Evolutionary conservation across 2,888 invertebrate genomes (phyloP).

Genomic region (Meiosimyza platycephala): DNA sequence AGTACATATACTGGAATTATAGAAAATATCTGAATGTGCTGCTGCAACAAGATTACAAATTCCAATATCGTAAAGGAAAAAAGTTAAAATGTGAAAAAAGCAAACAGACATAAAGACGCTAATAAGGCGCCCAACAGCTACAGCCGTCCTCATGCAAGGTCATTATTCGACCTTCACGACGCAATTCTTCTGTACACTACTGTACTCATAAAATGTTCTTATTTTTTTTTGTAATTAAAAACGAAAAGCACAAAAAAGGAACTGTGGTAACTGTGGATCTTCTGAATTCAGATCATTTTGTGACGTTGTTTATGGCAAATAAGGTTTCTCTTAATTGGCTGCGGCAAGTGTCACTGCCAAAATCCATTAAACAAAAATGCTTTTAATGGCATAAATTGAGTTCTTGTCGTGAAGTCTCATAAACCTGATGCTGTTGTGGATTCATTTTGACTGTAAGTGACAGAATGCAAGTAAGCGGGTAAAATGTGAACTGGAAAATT

Average conservation of each 20-base stretch:
- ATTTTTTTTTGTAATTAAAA: too few relatives aligned
- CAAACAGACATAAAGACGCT: slow-evolving; percentile 48
- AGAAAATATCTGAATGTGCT: too few relatives aligned
- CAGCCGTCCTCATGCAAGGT: slow-evolving; percentile 59
- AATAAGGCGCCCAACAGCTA: slow-evolving; percentile 50
- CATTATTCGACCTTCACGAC: slow-evolving; percentile 61
- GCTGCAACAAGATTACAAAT: too few relatives aligned
- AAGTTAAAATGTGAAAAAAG: slow-evolving; percentile 3
- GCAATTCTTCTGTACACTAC: slow-evolving; percentile 12
- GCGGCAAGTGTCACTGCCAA: not conserved
- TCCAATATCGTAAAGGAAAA: slow-evolving; percentile 39
- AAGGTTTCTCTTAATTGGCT: slow-evolving; percentile 15
- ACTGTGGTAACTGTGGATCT: not conserved
- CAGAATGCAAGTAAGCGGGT: not conserved
- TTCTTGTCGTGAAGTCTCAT: not conserved
- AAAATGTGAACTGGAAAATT: too few relatives aligned
- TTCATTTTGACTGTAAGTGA: slow-evolving; percentile 8
- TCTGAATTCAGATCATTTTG: not conserved
- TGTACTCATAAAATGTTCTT: too few relatives aligned
- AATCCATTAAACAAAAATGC: slow-evolving; percentile 17
- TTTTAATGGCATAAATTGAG: slow-evolving; percentile 15
- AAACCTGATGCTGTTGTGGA: not conserved
- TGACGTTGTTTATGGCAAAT: slow-evolving; percentile 14
- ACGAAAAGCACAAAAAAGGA: too few relatives aligned
- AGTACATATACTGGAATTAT: too few relatives aligned